Evolutionary conservation across 2,797 vertebrate species (phyloP).

Genomic region (Meda fulgida): DNA sequence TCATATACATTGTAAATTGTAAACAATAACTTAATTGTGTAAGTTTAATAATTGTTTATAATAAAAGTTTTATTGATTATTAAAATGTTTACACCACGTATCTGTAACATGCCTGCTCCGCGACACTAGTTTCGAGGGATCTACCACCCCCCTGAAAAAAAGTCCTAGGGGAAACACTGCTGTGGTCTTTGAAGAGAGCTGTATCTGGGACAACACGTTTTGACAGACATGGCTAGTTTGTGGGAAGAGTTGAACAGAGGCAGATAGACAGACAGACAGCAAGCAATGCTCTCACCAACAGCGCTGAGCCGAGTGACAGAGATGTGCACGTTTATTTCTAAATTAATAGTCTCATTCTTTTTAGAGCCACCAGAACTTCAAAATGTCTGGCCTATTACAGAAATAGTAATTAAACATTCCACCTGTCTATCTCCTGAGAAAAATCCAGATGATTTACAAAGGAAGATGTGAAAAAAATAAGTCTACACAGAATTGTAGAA

Average conservation of each 20-base stretch:
- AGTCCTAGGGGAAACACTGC: too few relatives aligned
- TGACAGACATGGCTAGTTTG: constrained; percentile 38
- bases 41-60: too few relatives aligned
- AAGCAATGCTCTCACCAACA: neutral
- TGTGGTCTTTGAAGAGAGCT: neutral
- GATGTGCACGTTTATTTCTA: neutral
- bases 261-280: neutral
- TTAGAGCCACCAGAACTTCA: neutral
- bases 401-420: constrained; percentile 8
- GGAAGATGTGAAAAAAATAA: neutral
- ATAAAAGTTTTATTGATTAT: too few relatives aligned
- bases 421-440: neutral
- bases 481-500: neutral
- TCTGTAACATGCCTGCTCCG: too few relatives aligned
- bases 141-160: too few relatives aligned
- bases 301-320: neutral
- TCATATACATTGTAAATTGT: too few relatives aligned
- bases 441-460: neutral
- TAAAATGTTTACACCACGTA: too few relatives aligned
- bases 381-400: neutral
- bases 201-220: constrained; percentile 15
- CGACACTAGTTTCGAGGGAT: too few relatives aligned
- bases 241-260: neutral
- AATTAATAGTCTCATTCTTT: neutral
- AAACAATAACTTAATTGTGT: too few relatives aligned